phyloP scores from a whole-genome alignment of 2,888 invertebrate genomes.

The Nomada hirtipes region DNA sequence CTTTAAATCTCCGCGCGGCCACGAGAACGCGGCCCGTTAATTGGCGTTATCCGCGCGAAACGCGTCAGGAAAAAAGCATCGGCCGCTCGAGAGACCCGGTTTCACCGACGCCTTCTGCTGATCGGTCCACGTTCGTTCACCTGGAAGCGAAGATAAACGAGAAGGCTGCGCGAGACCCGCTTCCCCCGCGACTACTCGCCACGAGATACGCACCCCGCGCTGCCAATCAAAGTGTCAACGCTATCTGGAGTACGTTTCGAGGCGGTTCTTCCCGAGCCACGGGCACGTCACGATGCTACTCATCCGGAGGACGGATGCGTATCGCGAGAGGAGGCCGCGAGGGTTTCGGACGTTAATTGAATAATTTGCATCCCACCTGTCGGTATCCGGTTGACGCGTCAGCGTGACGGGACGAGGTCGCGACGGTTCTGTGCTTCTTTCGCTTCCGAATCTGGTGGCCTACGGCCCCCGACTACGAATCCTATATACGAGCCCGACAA shows the following conservation, averaged over 20 bases:
- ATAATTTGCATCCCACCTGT: conserved; percentile 81
- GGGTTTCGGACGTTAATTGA: conserved; percentile 77
- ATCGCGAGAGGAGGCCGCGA: conserved; percentile 39
- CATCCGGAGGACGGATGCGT: conserved; percentile 21
- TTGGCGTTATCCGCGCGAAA: conserved; percentile 55
- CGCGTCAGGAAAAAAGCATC: conserved; percentile 29
- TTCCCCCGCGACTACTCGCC: conserved; percentile 27
- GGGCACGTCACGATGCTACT: conserved; percentile 12
- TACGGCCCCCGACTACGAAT: conserved; percentile 1
- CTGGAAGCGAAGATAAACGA: conserved; percentile 48
- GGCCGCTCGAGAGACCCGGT: neutral
- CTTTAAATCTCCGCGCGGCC: conserved; percentile 51
- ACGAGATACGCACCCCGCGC: conserved; percentile 62
- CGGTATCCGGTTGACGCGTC: conserved; percentile 65
- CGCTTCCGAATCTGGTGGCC: conserved; percentile 46
- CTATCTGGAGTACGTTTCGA: conserved; percentile 72
- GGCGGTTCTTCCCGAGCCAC: conserved; percentile 17
- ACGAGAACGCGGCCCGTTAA: conserved; percentile 33
- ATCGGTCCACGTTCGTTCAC: conserved; percentile 17
- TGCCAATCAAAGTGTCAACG: conserved; percentile 79
- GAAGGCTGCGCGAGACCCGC: conserved; percentile 17
- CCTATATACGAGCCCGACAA: neutral
- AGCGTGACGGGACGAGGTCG: conserved; percentile 59
- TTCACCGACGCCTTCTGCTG: neutral
- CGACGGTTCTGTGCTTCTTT: conserved; percentile 48